Evolutionary conservation across 2,888 invertebrate species (phyloP).

Genomic region (Julus scanicus): DNA sequence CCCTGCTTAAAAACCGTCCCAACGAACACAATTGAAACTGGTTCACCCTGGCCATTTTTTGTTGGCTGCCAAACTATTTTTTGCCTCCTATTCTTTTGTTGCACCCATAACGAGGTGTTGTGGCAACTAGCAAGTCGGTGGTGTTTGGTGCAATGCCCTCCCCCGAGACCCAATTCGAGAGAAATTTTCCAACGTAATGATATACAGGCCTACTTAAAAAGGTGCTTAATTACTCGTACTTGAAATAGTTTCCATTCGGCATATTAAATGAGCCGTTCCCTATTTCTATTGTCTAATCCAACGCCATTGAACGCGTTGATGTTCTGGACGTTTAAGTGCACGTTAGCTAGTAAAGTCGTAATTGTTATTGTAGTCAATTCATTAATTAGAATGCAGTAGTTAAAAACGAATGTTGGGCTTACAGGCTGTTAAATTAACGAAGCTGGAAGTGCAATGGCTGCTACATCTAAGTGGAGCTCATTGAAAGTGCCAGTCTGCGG

Average conservation of each 20-base stretch:
- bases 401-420: neutral
- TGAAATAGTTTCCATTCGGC: conserved; percentile 16
- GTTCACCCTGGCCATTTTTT: conserved; percentile 28
- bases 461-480: neutral
- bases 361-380: neutral
- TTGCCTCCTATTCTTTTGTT: conserved; percentile 19
- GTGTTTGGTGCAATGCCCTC: conserved; percentile 28
- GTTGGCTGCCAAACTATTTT: neutral
- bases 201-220: conserved; percentile 30
- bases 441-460: neutral
- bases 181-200: neutral
- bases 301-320: neutral
- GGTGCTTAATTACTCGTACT: conserved; percentile 13
- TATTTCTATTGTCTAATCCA: neutral
- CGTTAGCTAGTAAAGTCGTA: neutral
- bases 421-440: neutral
- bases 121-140: neutral
- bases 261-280: conserved; percentile 12
- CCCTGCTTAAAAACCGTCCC: conserved; percentile 13
- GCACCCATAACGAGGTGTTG: conserved; percentile 25
- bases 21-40: conserved; percentile 35
- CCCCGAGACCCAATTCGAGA: conserved; percentile 37
- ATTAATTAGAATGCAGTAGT: neutral
- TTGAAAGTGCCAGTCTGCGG: neutral
- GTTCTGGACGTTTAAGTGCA: neutral